phyloP scores from a whole-genome alignment of 1,140 invertebrate species.

The Oryctes rhinoceros region DNA sequence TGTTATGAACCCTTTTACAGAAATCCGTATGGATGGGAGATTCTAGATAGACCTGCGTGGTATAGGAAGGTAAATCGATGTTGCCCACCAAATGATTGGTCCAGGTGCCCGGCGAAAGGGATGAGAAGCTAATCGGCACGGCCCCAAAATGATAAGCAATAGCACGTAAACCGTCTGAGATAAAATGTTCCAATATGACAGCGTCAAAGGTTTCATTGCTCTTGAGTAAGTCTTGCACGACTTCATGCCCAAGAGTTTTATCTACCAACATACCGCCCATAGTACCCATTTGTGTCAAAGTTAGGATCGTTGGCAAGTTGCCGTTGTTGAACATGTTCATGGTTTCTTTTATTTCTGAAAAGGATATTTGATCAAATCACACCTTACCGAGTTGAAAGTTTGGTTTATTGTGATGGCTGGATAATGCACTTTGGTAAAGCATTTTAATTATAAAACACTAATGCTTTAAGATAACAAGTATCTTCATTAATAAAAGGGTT shows the following conservation, averaged over 20 bases:
- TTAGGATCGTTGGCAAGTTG: too few relatives aligned
- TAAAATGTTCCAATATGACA: slow-evolving; percentile 72
- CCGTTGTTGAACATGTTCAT: background rate
- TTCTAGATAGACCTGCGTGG: background rate
- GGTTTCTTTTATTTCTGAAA: background rate
- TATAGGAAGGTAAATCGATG: slow-evolving; percentile 57
- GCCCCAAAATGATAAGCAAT: slow-evolving; percentile 69
- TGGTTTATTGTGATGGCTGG: too few relatives aligned
- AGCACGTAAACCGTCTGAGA: slow-evolving; percentile 71
- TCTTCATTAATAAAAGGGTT: too few relatives aligned
- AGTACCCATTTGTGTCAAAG: background rate
- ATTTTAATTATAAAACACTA: too few relatives aligned
- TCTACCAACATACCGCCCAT: slow-evolving; percentile 22
- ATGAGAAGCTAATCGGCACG: slow-evolving; percentile 67
- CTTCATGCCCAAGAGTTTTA: slow-evolving; percentile 43
- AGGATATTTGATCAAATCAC: background rate
- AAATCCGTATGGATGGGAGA: slow-evolving; percentile 52
- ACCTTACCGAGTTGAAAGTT: too few relatives aligned
- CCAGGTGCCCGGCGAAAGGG: slow-evolving; percentile 51
- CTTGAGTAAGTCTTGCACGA: slow-evolving; percentile 47
- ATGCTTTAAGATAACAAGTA: too few relatives aligned
- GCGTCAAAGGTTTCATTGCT: slow-evolving; percentile 68
- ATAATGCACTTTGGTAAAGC: too few relatives aligned
- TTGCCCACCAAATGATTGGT: slow-evolving; percentile 58
- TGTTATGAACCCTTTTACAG: slow-evolving; percentile 59